Base-by-base conservation (phyloP, 2,797 vertebrate genomes). In the Danionella dracula region DNA sequence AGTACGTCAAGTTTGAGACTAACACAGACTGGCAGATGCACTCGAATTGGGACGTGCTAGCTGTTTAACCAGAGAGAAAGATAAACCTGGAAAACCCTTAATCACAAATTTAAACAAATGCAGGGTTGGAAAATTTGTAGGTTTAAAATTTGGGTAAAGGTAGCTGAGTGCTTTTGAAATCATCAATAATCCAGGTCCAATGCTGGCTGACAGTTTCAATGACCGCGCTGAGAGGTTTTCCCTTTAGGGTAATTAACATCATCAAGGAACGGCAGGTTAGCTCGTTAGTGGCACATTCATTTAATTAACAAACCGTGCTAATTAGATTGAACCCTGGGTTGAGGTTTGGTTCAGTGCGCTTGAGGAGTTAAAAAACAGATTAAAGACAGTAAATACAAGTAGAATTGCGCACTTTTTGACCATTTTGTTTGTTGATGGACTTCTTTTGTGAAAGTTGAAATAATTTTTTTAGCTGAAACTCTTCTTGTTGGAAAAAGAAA, bases 201-300 rank as follows among this genome's bases (percentile, higher is more conserved):
- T 78, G 80, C 76, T 77, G 75, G 79, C 84, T 86, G 87, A 86
- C 86, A 86, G 83, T 86, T 88, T 87, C 86, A 88, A 87, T 84
- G 81, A 85, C 83, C 76, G 69, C 83, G 82, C 10, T 77, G 79
- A 81, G 78, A 83, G 86, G 79, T 81, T 87, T 82, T 88, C 85
- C 87, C 87, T 85, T 82, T 58, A 77, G 79, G 75, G 75, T 79
- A 75, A 89, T 89, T 84, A 89, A 85, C 87, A 85, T 89, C 89
- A 87, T 85, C 76, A 79, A 81, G 82, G 84, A 90, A 85, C 87
- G 90, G 89, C 87, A 84, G 88, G 91, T 87, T 83, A 87, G 85
- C 82, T 86, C 83, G 86, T 88, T 89, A 82, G 82, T 81, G 84
- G 81, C 75, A 78, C 82, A 84, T 83, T 89, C 85, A 83, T 84